Percentiles rank a stretch among this genome's conserved stretches.
Evolutionary conservation across 2,113 vertebrate species (phyloP).

Genomic region (Phoxinus phoxinus): DNA sequence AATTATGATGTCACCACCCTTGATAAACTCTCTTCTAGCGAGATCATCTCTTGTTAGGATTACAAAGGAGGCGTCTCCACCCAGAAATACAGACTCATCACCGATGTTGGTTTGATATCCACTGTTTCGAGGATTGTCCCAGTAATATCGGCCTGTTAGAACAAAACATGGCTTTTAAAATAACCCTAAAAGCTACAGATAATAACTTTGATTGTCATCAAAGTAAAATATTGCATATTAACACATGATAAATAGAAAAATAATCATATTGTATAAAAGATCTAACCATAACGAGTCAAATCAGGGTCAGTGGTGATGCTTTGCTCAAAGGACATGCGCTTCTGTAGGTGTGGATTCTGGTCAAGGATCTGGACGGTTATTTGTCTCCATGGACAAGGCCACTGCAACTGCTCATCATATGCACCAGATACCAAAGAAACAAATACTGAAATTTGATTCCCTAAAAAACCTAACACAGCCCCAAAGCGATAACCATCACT

Average conservation of each 20-base stretch:
- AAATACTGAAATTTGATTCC: constrained; percentile 54
- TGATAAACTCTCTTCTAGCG: too few relatives aligned
- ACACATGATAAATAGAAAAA: neutral
- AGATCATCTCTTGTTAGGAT: too few relatives aligned
- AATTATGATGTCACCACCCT: too few relatives aligned
- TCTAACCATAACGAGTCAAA: accelerated
- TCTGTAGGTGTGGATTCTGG: too few relatives aligned
- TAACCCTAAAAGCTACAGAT: neutral
- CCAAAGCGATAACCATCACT: constrained; percentile 81
- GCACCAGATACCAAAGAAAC: constrained; percentile 78
- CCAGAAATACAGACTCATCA: constrained; percentile 10
- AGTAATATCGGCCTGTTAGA: constrained; percentile 31
- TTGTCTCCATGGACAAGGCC: constrained; percentile 79
- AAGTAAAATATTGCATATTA: neutral
- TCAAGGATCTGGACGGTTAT: too few relatives aligned
- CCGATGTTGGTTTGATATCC: constrained; percentile 65
- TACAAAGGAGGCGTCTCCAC: accelerated
- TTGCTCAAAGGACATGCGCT: constrained; percentile 68
- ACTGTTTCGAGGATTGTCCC: constrained; percentile 75
- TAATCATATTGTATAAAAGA: neutral
- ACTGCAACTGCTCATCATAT: constrained; percentile 78
- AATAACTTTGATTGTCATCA: neutral
- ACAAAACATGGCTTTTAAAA: neutral
- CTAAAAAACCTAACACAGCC: neutral
- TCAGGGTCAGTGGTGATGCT: constrained; percentile 78